These are phyloP conservation scores for Lepilemur ruficaudatus DNA, from an alignment of 2,797 vertebrate species.

Conservation along the genomic window DNA sequence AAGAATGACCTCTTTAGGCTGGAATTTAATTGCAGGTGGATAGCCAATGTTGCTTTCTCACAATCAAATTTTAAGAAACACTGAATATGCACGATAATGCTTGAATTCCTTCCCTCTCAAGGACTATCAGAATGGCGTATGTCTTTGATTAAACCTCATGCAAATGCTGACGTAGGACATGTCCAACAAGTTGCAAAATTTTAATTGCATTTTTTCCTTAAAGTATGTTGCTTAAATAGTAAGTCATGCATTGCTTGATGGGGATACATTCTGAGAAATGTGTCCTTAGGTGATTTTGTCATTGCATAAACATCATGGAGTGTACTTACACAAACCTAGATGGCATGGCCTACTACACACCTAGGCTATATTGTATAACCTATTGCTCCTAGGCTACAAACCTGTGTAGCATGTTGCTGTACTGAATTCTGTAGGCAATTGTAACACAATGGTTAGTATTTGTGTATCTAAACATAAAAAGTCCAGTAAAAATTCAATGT, in stretches of 20 bases:
- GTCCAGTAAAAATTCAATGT: background rate
- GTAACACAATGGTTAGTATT: background rate
- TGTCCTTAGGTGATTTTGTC: background rate
- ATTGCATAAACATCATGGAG: background rate
- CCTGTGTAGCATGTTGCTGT: background rate
- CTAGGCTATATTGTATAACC: background rate
- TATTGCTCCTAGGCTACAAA: background rate
- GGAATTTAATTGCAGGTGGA: background rate
- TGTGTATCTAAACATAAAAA: background rate
- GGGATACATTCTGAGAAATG: background rate
- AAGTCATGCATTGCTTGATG: background rate
- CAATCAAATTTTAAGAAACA: background rate
- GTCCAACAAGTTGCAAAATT: conserved; percentile 22
- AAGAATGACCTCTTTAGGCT: background rate
- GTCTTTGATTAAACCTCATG: conserved; percentile 27
- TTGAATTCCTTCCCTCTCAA: background rate
- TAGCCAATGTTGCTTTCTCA: background rate
- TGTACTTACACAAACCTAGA: background rate
- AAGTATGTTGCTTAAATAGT: background rate
- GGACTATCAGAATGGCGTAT: background rate
- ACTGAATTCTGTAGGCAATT: background rate
- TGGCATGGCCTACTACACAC: background rate
- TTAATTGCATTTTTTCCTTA: background rate
- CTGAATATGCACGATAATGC: background rate
- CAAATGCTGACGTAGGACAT: background rate